These are phyloP conservation scores for Poeciliopsis presidionis DNA, from an alignment of 2,797 vertebrate genomes.

Conservation along the genomic window DNA sequence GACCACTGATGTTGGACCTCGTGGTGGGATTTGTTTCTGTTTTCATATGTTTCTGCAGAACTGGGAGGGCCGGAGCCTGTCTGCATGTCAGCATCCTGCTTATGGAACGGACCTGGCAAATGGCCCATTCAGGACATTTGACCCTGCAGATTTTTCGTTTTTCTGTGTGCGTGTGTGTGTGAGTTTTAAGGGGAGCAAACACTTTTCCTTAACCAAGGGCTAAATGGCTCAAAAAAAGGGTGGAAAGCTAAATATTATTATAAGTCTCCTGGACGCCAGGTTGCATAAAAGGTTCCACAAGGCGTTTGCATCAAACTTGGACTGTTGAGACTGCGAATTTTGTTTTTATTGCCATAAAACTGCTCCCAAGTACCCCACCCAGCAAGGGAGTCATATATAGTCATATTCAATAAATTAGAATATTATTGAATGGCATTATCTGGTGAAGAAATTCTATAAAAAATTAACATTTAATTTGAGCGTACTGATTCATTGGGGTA, in stretches of 20 bases:
- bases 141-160: constrained; percentile 79
- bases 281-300: constrained; percentile 97
- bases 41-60: constrained; percentile 75
- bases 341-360: constrained; percentile 93
- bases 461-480: not conserved
- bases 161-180: constrained; percentile 75
- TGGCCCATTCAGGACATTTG: constrained; percentile 82
- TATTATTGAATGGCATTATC: not conserved
- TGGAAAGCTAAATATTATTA: constrained; percentile 99
- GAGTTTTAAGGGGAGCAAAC: constrained; percentile 53
- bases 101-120: constrained; percentile 78
- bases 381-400: not conserved
- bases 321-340: constrained; percentile 90
- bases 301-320: constrained; percentile 90
- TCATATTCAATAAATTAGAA: not conserved
- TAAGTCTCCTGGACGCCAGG: constrained; percentile 94
- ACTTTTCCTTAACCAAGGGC: constrained; percentile 86
- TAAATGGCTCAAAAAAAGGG: constrained; percentile 87
- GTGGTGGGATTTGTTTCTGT: constrained; percentile 79
- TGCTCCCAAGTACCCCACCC: constrained; percentile 5
- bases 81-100: constrained; percentile 74
- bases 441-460: not conserved
- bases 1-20: constrained; percentile 65
- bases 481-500: not conserved
- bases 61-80: constrained; percentile 63